These are phyloP conservation scores for Ataeniobius toweri DNA, from an alignment of 2,797 vertebrate genomes.

Conservation along the genomic window DNA sequence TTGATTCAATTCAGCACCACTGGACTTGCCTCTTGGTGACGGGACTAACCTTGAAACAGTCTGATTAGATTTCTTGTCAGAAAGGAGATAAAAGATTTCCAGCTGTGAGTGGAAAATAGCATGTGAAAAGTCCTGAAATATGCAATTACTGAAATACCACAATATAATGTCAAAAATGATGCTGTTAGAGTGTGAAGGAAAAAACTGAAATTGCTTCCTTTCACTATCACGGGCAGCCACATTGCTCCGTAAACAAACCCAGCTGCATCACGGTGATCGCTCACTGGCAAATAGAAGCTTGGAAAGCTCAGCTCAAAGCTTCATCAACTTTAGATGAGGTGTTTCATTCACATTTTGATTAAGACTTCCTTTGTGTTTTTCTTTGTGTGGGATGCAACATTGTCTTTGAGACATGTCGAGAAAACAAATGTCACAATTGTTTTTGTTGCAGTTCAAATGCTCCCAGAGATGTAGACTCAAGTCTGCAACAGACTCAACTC, in stretches of 20 bases:
- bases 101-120: conserved; percentile 35
- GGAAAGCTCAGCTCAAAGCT: background rate
- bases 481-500: background rate
- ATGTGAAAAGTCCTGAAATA: conserved; percentile 9
- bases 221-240: background rate
- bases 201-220: conserved; percentile 6
- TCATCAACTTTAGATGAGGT: background rate
- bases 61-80: conserved; percentile 35
- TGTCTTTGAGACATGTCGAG: background rate
- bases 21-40: conserved; percentile 20
- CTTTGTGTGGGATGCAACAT: background rate
- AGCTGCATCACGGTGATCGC: background rate
- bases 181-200: background rate
- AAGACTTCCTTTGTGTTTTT: background rate
- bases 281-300: background rate
- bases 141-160: conserved; percentile 32
- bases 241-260: conserved; percentile 11
- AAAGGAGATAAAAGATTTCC: conserved; percentile 45
- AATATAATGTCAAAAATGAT: background rate
- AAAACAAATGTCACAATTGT: background rate
- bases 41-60: conserved; percentile 51
- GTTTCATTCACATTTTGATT: background rate
- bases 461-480: background rate
- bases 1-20: conserved; percentile 30
- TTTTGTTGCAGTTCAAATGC: background rate